A percentile compares a stretch with the other conserved stretches of the same genome.
These are phyloP conservation scores for Kryphioiulus occultus DNA, from an alignment of 2,888 invertebrate genomes.

Conservation along the genomic window DNA sequence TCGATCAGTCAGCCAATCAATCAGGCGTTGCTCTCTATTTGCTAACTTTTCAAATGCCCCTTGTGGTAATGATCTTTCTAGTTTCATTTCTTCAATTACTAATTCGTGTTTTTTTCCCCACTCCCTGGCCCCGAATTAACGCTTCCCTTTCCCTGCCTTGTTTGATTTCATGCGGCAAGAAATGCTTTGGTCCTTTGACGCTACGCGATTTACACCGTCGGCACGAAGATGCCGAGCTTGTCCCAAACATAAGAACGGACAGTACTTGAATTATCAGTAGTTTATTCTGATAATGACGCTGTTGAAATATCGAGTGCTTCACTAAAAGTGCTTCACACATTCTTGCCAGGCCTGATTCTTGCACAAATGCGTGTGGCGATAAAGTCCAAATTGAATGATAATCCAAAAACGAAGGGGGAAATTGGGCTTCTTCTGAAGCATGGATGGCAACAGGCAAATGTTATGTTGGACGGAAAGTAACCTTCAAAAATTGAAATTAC, in stretches of 20 bases:
- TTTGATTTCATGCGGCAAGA: slow-evolving; percentile 35
- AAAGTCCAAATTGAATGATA: too few species aligned
- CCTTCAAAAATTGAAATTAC: not conserved
- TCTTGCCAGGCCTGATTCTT: too few species aligned
- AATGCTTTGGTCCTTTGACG: slow-evolving; percentile 28
- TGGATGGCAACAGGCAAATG: too few species aligned
- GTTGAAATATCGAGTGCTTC: not conserved
- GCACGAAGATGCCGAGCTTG: slow-evolving; percentile 31
- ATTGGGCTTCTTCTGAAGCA: too few species aligned
- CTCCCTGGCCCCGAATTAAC: slow-evolving; percentile 7
- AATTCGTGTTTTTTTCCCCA: slow-evolving; percentile 15
- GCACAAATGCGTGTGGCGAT: too few species aligned
- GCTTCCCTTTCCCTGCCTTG: slow-evolving; percentile 20
- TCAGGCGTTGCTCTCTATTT: slow-evolving; percentile 8
- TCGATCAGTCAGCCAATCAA: not conserved
- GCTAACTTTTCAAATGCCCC: not conserved
- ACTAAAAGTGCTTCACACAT: too few species aligned
- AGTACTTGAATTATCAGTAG: not conserved
- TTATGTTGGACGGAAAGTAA: too few species aligned
- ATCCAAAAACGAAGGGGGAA: too few species aligned
- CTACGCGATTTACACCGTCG: slow-evolving; percentile 18
- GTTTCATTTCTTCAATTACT: slow-evolving; percentile 24
- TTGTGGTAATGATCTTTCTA: not conserved
- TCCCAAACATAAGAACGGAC: slow-evolving; percentile 10
- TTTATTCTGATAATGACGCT: not conserved